Percentiles rank a stretch among this genome's conserved stretches.
phyloP scores from a whole-genome alignment of 2,797 vertebrate species.

The Scomberomorus guttatus region DNA sequence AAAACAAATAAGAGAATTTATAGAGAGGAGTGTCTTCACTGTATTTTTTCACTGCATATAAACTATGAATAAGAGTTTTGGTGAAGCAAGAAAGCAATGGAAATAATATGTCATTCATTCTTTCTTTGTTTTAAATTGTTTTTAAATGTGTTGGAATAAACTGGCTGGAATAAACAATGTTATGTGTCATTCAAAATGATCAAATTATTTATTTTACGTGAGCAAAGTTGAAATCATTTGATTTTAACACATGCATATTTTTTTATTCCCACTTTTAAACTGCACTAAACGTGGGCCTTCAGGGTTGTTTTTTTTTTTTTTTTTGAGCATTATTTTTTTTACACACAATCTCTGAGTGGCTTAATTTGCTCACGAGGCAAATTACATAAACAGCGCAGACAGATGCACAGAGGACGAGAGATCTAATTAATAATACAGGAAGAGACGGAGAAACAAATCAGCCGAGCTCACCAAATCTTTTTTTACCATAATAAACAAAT shows the following conservation, averaged over 20 bases:
- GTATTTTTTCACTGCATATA: conserved; percentile 1
- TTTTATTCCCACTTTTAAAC: not conserved
- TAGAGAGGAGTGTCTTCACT: not conserved
- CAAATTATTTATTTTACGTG: not conserved
- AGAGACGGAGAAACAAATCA: conserved; percentile 12
- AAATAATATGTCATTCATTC: not conserved
- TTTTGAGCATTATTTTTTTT: not conserved
- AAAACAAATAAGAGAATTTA: conserved; percentile 52
- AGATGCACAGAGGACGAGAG: not conserved
- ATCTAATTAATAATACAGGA: conserved; percentile 25
- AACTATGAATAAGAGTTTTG: not conserved
- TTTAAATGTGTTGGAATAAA: conserved; percentile 23
- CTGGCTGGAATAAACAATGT: not conserved
- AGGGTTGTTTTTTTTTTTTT: not conserved
- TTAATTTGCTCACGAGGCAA: conserved; percentile 32
- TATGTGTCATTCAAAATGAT: not conserved
- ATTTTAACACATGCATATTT: too few relatives aligned
- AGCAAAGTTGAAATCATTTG: conserved; percentile 1
- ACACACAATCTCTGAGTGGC: conserved; percentile 22
- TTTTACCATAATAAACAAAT: conserved; percentile 26
- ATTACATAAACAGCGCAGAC: not conserved
- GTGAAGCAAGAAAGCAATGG: not conserved
- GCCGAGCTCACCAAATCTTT: not conserved
- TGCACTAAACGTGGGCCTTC: conserved; percentile 10
- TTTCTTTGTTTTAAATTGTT: conserved; percentile 9